phyloP scores from a whole-genome alignment of 2,888 invertebrate species.

The Euclidia mi region DNA sequence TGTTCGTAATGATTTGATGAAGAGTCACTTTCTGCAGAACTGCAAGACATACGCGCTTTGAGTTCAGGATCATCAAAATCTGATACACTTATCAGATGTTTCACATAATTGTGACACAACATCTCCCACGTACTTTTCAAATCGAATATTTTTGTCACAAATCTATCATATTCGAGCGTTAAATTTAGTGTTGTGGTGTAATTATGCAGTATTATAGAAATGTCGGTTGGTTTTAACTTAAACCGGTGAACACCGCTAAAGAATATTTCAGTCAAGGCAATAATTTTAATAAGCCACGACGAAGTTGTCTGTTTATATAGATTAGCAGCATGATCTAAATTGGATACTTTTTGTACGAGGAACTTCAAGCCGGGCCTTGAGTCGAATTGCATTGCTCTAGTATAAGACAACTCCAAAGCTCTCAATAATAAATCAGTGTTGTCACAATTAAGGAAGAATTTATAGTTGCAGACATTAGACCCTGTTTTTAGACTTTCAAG shows the following conservation, averaged over 20 bases:
- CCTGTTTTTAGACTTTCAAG: constrained; percentile 86
- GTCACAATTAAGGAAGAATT: constrained; percentile 88
- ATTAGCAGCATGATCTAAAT: constrained; percentile 96
- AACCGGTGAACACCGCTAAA: constrained; percentile 92
- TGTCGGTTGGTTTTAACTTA: constrained; percentile 90
- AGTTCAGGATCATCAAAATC: constrained; percentile 80
- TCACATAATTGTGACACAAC: constrained; percentile 90
- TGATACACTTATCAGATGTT: constrained; percentile 78
- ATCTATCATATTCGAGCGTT: constrained; percentile 89
- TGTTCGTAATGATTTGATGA: constrained; percentile 81
- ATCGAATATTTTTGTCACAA: constrained; percentile 90
- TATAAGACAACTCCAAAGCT: constrained; percentile 95
- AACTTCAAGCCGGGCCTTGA: constrained; percentile 97
- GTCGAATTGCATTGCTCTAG: constrained; percentile 96
- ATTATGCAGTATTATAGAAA: constrained; percentile 91
- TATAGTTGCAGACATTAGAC: constrained; percentile 81
- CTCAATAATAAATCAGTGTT: constrained; percentile 93
- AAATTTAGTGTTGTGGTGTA: constrained; percentile 89
- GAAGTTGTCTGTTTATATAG: constrained; percentile 98
- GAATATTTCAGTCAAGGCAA: constrained; percentile 96
- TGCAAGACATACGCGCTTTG: constrained; percentile 78
- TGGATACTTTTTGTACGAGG: constrained; percentile 97
- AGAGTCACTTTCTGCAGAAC: constrained; percentile 79
- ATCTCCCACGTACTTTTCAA: constrained; percentile 91
- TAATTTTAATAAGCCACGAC: constrained; percentile 97